phyloP scores from a whole-genome alignment of 2,888 invertebrate species.

The Drosophila mimica region DNA sequence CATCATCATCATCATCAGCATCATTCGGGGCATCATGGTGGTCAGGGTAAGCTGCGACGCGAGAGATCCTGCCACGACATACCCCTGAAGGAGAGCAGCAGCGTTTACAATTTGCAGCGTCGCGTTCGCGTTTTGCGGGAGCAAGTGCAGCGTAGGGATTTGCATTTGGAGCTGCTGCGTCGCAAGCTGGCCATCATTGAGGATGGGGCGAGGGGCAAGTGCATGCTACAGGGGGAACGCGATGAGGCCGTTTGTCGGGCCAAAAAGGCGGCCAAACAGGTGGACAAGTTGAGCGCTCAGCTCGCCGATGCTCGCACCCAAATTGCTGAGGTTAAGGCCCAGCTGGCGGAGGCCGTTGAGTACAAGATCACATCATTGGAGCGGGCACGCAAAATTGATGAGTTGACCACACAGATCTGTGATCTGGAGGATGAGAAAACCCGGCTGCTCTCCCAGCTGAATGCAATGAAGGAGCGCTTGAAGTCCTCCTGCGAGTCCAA shows the following conservation, averaged over 20 bases:
- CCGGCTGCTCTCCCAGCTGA: slow-evolving; percentile 85
- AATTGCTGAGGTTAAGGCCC: slow-evolving; percentile 93
- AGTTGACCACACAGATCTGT: slow-evolving; percentile 91
- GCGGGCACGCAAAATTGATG: slow-evolving; percentile 93
- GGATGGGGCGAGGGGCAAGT: slow-evolving; percentile 88
- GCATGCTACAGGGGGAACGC: slow-evolving; percentile 88
- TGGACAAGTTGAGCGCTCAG: slow-evolving; percentile 92
- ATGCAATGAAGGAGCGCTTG: slow-evolving; percentile 81
- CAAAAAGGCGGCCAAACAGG: slow-evolving; percentile 93
- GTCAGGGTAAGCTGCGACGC: slow-evolving; percentile 89
- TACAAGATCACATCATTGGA: slow-evolving; percentile 95
- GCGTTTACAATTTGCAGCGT: slow-evolving; percentile 92
- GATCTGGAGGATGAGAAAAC: slow-evolving; percentile 92
- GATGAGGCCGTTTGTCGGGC: slow-evolving; percentile 89
- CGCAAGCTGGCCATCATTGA: slow-evolving; percentile 95
- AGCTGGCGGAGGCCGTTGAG: slow-evolving; percentile 93
- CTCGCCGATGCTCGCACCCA: slow-evolving; percentile 93
- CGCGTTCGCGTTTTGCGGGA: slow-evolving; percentile 94
- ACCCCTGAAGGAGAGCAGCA: slow-evolving; percentile 89
- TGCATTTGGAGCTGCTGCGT: slow-evolving; percentile 94
- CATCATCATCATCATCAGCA: slow-evolving; percentile 48
- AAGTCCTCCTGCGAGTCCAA: slow-evolving; percentile 83
- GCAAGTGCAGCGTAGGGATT: slow-evolving; percentile 95
- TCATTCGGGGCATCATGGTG: slow-evolving; percentile 61
- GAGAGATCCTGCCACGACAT: slow-evolving; percentile 93